Conservation (phyloP, 2,888 invertebrate species). For the Epirrhoe alternata region DNA sequence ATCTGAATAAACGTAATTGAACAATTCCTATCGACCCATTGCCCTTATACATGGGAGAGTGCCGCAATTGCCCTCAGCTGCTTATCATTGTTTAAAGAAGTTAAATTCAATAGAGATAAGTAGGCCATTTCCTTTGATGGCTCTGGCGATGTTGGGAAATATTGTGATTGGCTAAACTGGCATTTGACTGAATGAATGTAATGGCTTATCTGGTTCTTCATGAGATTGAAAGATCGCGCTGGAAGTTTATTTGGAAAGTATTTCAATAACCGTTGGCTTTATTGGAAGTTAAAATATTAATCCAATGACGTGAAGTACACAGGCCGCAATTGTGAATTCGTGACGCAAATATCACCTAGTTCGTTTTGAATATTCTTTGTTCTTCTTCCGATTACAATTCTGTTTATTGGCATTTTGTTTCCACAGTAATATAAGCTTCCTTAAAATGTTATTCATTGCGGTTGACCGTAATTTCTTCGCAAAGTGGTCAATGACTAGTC, state of each 20-base stretch:
- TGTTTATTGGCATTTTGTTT: slow-evolving; percentile 1
- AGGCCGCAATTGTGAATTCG: background rate
- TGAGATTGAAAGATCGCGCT: too few species aligned
- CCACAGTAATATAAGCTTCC: slow-evolving; percentile 23
- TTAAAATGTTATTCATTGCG: slow-evolving; percentile 41
- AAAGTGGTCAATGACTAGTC: slow-evolving; percentile 38
- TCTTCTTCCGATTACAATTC: slow-evolving; percentile 12
- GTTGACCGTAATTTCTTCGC: slow-evolving; percentile 33
- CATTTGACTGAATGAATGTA: slow-evolving; percentile 7
- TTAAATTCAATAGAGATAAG: slow-evolving; percentile 58
- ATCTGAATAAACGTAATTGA: slow-evolving; percentile 82
- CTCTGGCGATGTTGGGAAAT: slow-evolving; percentile 27
- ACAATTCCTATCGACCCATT: slow-evolving; percentile 81
- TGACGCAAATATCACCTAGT: background rate
- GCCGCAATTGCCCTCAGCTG: slow-evolving; percentile 66
- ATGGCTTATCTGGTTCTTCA: background rate
- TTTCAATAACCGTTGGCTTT: too few species aligned
- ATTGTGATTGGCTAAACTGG: slow-evolving; percentile 21
- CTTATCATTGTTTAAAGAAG: slow-evolving; percentile 66
- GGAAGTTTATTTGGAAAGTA: too few species aligned
- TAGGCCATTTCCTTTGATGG: slow-evolving; percentile 47
- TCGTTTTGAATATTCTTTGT: background rate
- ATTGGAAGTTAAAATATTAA: too few species aligned
- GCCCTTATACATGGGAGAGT: slow-evolving; percentile 69
- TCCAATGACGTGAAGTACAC: too few species aligned